Evolutionary conservation across 64 coral and sea anemone genomes (phyloP).

Genomic region (Dendronephthya gigantea): DNA sequence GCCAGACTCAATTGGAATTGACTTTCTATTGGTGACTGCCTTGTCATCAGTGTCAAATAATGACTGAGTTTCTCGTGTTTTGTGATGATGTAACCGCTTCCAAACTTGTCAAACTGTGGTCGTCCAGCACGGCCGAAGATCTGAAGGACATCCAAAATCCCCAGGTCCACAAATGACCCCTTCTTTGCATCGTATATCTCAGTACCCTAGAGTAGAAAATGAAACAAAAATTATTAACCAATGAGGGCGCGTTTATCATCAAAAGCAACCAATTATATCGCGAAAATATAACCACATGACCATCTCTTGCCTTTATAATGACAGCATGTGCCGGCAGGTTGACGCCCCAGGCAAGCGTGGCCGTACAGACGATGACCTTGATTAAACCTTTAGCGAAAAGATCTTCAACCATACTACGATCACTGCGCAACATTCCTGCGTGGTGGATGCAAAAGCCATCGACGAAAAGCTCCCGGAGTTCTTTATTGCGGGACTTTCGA

Average conservation of each 20-base stretch:
- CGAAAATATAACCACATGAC: background rate
- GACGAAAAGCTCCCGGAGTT: slow-evolving; percentile 70
- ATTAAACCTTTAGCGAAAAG: slow-evolving; percentile 73
- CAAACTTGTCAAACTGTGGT: slow-evolving; percentile 89
- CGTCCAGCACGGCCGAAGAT: slow-evolving; percentile 95
- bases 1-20: slow-evolving; percentile 64
- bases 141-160: slow-evolving; percentile 90
- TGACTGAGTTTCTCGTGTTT: slow-evolving; percentile 73
- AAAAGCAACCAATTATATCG: too few species aligned
- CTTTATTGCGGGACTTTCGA: slow-evolving; percentile 73
- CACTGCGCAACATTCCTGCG: slow-evolving; percentile 78
- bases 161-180: slow-evolving; percentile 88
- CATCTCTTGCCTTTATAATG: slow-evolving; percentile 60
- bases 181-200: slow-evolving; percentile 93
- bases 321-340: slow-evolving; percentile 94
- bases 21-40: slow-evolving; percentile 95
- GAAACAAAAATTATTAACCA: background rate
- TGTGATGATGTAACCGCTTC: slow-evolving; percentile 92
- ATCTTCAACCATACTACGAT: slow-evolving; percentile 83
- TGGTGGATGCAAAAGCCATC: slow-evolving; percentile 87
- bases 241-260: background rate
- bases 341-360: slow-evolving; percentile 91
- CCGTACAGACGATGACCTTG: slow-evolving; percentile 91
- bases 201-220: slow-evolving; percentile 48
- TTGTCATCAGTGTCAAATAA: slow-evolving; percentile 69